Evolutionary conservation across 1,140 invertebrate genomes (phyloP).

Genomic region (Colletes latitarsis): DNA sequence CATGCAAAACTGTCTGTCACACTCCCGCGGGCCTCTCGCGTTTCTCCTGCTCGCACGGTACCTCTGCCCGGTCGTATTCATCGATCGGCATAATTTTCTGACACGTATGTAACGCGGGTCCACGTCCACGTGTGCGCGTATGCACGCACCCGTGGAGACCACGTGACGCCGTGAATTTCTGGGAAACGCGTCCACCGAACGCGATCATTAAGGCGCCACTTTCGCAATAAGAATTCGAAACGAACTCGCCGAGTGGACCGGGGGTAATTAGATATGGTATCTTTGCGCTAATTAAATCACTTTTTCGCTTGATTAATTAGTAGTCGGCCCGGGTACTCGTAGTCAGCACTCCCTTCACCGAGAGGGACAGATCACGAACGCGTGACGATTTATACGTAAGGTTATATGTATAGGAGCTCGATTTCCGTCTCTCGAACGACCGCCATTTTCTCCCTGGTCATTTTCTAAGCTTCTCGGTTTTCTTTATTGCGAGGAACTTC

Average conservation of each 20-base stretch:
- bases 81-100: constrained; percentile 49
- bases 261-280: constrained; percentile 60
- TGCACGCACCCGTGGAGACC: neutral
- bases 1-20: constrained; percentile 57
- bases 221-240: constrained; percentile 10
- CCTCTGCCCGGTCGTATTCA: constrained; percentile 2
- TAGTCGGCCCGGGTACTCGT: constrained; percentile 17
- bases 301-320: constrained; percentile 63
- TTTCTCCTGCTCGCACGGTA: neutral
- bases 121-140: constrained; percentile 12
- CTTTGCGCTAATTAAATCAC: constrained; percentile 61
- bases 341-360: neutral
- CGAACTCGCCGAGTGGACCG: neutral
- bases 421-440: neutral
- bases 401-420: neutral
- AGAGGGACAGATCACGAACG: constrained; percentile 18
- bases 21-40: neutral
- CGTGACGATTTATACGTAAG: neutral
- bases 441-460: no score
- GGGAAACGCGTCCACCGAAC: constrained; percentile 32
- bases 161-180: constrained; percentile 37
- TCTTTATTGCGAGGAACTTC: no score
- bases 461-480: no score
- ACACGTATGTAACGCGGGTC: neutral
- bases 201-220: constrained; percentile 49